These are phyloP conservation scores for Megalopta genalis DNA, from an alignment of 1,140 invertebrate genomes.

Conservation along the genomic window DNA sequence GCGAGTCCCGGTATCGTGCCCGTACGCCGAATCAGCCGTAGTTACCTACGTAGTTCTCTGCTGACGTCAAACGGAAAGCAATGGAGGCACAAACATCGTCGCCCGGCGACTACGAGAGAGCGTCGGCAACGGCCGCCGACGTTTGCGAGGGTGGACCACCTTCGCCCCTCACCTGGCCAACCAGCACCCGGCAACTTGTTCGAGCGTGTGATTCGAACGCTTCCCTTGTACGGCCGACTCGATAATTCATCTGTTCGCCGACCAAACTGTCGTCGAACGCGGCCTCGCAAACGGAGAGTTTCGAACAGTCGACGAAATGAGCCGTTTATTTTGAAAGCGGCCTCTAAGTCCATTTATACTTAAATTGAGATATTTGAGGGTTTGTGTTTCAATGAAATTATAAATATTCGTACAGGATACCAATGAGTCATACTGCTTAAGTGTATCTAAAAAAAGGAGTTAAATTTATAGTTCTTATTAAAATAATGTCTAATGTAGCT, in stretches of 20 bases:
- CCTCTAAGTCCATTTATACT: no score
- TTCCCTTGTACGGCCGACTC: conserved; percentile 17
- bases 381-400: no score
- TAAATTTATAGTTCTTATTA: no score
- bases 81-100: conserved; percentile 71
- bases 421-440: no score
- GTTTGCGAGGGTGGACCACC: conserved; percentile 35
- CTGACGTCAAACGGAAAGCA: conserved; percentile 75
- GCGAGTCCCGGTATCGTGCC: conserved; percentile 60
- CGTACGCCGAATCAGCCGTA: conserved; percentile 73
- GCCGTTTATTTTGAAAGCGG: not conserved
- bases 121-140: not conserved
- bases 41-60: conserved; percentile 70
- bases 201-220: conserved; percentile 48
- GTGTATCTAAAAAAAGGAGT: no score
- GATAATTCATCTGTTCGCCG: conserved; percentile 34
- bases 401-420: no score
- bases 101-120: conserved; percentile 34
- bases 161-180: no score
- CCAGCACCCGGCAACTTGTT: conserved; percentile 45
- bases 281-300: no score
- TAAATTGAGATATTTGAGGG: no score
- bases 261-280: no score
- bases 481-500: no score
- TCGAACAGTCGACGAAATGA: no score